Conservation (phyloP, 2,888 invertebrate species). For the Emmelina monodactyla region DNA sequence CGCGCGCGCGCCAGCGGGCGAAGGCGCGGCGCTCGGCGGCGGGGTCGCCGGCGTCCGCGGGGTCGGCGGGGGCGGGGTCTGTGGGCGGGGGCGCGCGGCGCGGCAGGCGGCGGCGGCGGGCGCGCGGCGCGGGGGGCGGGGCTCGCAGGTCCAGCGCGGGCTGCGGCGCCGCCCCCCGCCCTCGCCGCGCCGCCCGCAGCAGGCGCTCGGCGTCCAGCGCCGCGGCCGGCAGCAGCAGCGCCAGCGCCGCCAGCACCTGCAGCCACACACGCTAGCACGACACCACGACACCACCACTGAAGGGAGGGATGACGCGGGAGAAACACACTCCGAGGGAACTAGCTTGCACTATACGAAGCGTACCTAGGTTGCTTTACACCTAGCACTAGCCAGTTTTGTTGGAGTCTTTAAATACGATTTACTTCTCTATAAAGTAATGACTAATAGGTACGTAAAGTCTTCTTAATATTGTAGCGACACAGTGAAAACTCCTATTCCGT, state of each 20-base stretch:
- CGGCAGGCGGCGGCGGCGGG: conserved; percentile 4
- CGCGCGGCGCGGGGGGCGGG: background rate
- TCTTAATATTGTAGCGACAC: too few relatives aligned
- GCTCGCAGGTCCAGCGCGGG: background rate
- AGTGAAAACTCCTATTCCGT: too few relatives aligned
- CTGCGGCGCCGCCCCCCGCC: conserved; percentile 5
- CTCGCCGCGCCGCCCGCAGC: conserved; percentile 20
- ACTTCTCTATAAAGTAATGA: too few relatives aligned
- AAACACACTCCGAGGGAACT: too few relatives aligned
- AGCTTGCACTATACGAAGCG: too few relatives aligned
- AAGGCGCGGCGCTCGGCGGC: background rate
- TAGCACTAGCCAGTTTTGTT: too few relatives aligned
- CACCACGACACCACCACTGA: too few relatives aligned
- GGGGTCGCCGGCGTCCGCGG: conserved; percentile 8
- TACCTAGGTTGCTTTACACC: too few relatives aligned
- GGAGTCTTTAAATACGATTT: too few relatives aligned
- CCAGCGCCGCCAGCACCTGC: conserved; percentile 18
- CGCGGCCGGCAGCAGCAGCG: conserved; percentile 23
- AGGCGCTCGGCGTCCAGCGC: conserved; percentile 24
- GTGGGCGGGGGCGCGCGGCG: conserved; percentile 1
- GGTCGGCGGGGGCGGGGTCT: conserved; percentile 11
- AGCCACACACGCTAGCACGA: too few relatives aligned
- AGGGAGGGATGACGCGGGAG: too few relatives aligned
- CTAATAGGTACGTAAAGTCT: too few relatives aligned
- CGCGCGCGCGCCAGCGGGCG: background rate